Base-by-base conservation (phyloP, 2,888 invertebrate species). In the Spisula solida region DNA sequence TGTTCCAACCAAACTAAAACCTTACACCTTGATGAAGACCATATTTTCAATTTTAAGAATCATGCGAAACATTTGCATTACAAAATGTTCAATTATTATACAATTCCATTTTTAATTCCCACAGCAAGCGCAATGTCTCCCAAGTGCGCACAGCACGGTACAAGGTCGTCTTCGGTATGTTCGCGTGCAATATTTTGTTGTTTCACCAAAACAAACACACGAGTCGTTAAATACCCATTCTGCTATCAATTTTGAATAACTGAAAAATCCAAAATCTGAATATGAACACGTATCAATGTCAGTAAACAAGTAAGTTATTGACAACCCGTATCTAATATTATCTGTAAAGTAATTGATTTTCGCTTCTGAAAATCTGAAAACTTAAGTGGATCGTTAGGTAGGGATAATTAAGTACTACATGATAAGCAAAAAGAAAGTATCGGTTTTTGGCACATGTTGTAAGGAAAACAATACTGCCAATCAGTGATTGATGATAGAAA, bases 301-400 rank as follows among this genome's bases (percentile, higher is more conserved):
- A 25, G 25, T 66, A 8, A n/a, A n/a, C 60, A 66, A 66, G 6
- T 25, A 66, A 5, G 25, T 25, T 66, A 66, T 66, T 66, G 60
- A 66, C 60, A 66, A n/a, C 25, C n/a, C 25, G 60, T 66, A 1
- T n/a, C 60, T 25, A n/a, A 66, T 25, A 8, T 75, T 34, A 75
- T 75, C 75, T 75, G 31, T 14, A 75, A 75, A 31, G 34, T 75
- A 75, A 75, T 75, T 75, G 75, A 75, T 75, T 75, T 34, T 75
- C 12, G 29, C 5, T 6, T 34, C 25, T 75, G 16, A 75, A 41
- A 75, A 75, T 75, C 5, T 18, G 16, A 75, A 75, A 34, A 18
- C 18, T 16, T 0, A 1, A 31, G 75, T 31, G 31, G 75, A 75
- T 75, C 34, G 75, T 75, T 75, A 75, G 5, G 75, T 31, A 34